phyloP scores from a whole-genome alignment of 2,113 vertebrate genomes.

The Isichthys henryi region DNA sequence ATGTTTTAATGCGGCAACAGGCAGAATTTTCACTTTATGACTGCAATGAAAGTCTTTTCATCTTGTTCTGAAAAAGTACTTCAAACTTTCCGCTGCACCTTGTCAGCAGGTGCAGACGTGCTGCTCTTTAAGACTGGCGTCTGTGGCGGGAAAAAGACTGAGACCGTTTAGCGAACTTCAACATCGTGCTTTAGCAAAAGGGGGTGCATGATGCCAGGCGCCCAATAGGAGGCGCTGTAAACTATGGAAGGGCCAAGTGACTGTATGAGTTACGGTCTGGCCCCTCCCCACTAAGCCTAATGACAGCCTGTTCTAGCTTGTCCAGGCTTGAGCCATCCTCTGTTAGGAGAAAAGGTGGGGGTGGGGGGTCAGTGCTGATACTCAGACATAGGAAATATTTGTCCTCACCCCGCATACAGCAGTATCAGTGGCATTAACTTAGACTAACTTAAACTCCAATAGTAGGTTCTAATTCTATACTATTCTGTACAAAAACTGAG shows the following conservation, averaged over 20 bases:
- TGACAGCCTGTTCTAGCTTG: background rate
- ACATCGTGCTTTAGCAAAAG: background rate
- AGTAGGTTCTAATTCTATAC: background rate
- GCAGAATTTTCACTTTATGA: conserved; percentile 27
- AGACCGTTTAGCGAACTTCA: background rate
- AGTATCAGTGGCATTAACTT: no score
- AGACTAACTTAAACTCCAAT: no score
- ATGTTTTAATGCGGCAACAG: conserved; percentile 26
- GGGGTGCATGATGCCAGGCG: background rate
- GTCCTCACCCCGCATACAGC: no score
- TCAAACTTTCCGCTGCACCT: conserved; percentile 4
- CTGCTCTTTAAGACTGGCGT: background rate
- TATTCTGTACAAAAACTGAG: background rate
- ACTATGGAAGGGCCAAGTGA: background rate
- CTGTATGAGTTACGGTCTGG: background rate
- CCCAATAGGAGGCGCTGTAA: background rate
- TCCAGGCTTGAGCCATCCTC: background rate
- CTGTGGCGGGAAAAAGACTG: background rate
- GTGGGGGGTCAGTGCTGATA: background rate
- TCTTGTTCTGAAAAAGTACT: conserved; percentile 2
- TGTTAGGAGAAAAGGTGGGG: background rate
- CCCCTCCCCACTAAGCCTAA: background rate
- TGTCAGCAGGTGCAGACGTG: conserved; percentile 23
- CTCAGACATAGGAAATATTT: background rate
- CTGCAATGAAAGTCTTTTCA: conserved; percentile 20